Evolutionary conservation across 2,113 vertebrate genomes (phyloP), one percentile per base, ranked within the genome.

Genomic region (Mesocricetus auratus): DNA sequence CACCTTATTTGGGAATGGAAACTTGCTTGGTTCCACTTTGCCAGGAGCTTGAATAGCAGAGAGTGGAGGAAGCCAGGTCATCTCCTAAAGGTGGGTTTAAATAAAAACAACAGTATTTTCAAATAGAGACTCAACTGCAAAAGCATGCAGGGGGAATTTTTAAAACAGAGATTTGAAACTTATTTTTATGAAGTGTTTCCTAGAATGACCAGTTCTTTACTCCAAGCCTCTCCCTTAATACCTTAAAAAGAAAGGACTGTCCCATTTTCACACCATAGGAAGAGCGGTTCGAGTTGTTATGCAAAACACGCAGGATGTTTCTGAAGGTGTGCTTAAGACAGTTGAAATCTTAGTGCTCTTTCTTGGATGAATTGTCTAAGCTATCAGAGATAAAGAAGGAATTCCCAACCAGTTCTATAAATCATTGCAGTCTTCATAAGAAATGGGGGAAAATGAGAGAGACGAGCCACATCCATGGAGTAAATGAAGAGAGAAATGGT

Each of bases 1-100:
- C 98, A 99, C 99, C 99, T 99, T 99, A 68, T 99, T 98, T 97
- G 98, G 98, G 98, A 99, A 99, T 96, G 99, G 98, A 98, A 99
- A 99, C 91, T 98, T 98, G 97, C 98, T 99, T 75, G 98, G 97
- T 96, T 99, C 99, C 96, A 98, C 99, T 97, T 99, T 99, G 93
- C 98, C 98, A 94, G 99, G 99, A 93, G 99, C 98, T 94, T 99
- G 99, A 98, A 99, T 98, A 96, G 99, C 99, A 96, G 99, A 98
- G 62, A 99, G 98, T 9, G 98, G 98, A 0, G 98, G 98, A 94
- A 99, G 99, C 99, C 99, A 99, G 94, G 99, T 99, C 99, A 99
- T 99, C 98, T 99, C 99, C 99, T 98, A 91, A 31, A 86, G 50
- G 62, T 99, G 83, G 95, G 94, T 98, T 2, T 90, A 98, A 73